Conservation (phyloP, 2,888 invertebrate genomes). For the Lottia scabra region DNA sequence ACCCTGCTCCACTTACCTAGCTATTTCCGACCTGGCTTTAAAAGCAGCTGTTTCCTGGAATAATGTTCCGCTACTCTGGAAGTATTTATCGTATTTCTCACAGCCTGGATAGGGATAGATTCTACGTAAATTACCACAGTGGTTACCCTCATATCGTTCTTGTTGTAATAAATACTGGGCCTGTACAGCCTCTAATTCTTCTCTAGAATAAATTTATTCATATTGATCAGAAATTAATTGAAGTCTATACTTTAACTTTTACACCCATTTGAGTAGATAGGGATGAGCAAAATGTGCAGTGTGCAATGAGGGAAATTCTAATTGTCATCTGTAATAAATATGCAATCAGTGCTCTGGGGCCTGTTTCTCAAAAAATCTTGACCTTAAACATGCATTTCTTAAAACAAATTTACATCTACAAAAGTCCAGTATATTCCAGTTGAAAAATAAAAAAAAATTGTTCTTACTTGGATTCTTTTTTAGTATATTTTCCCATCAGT, state of each 20-base stretch:
- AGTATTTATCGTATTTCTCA: conserved; percentile 68
- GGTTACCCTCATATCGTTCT: conserved; percentile 65
- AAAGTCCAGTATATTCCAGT: no score
- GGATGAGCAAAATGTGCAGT: no score
- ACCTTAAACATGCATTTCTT: no score
- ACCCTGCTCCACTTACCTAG: conserved; percentile 63
- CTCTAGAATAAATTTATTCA: conserved; percentile 45
- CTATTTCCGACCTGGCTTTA: conserved; percentile 67
- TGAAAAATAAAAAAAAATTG: background rate
- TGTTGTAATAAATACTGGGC: conserved; percentile 63
- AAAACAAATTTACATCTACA: no score
- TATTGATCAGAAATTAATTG: no score
- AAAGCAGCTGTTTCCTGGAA: conserved; percentile 70
- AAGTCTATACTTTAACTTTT: no score
- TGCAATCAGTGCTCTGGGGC: no score
- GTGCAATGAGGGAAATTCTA: no score
- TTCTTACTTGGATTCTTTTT: conserved; percentile 66
- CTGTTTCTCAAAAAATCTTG: no score
- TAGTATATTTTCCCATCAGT: conserved; percentile 63
- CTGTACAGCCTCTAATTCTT: conserved; percentile 67
- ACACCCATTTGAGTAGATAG: no score
- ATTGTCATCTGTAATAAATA: no score
- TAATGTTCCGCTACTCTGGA: conserved; percentile 67
- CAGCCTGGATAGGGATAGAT: conserved; percentile 63
- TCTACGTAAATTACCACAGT: conserved; percentile 68